Evolutionary conservation across 2,113 vertebrate species (phyloP).

Genomic region (Pongo pygmaeus): DNA sequence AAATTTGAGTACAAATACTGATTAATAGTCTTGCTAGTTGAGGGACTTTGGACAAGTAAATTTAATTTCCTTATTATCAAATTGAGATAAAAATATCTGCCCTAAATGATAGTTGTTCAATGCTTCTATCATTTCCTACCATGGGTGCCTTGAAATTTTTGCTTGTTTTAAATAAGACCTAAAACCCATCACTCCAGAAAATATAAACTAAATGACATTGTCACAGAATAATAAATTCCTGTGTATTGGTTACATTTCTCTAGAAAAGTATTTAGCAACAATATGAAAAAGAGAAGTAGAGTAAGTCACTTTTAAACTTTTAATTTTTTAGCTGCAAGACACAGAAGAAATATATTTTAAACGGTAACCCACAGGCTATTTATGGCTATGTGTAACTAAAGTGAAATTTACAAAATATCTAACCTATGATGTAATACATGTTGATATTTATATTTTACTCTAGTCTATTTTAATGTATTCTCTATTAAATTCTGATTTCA

Average conservation of each 20-base stretch:
- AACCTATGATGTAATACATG: neutral
- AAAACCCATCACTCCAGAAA: neutral
- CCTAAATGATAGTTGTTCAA: neutral
- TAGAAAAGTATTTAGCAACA: neutral
- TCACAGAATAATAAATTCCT: neutral
- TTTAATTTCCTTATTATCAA: neutral
- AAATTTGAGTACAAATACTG: neutral
- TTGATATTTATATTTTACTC: neutral
- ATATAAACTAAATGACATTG: neutral
- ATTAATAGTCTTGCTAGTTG: neutral
- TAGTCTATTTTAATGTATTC: neutral
- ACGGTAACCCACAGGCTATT: neutral
- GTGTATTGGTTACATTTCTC: neutral
- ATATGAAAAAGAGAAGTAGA: neutral
- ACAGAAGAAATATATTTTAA: neutral
- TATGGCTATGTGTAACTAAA: neutral
- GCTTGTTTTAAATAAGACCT: neutral
- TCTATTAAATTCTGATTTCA: neutral
- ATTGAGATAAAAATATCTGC: neutral
- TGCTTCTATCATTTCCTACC: neutral
- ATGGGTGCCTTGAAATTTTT: neutral
- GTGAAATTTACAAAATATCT: constrained; percentile 17
- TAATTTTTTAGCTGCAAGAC: neutral
- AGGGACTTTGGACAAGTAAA: neutral
- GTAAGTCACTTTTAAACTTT: neutral